Conservation (phyloP, 2,888 invertebrate species). For the Lypha dubia region DNA sequence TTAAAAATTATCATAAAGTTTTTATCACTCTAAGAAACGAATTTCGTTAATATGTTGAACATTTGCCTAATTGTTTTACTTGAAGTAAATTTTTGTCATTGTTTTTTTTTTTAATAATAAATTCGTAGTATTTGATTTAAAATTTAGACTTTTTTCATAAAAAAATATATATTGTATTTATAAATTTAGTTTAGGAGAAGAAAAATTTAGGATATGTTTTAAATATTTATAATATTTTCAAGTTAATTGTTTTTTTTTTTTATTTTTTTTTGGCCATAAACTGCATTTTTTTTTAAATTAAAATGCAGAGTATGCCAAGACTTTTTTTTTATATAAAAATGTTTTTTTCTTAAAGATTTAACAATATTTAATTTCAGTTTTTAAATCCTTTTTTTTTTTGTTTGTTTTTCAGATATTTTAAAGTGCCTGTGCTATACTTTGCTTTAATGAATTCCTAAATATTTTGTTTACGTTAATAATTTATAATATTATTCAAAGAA, state of each 20-base stretch:
- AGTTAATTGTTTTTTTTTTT: neutral
- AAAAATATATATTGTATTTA: neutral
- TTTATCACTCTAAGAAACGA: constrained; percentile 42
- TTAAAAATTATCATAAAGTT: constrained; percentile 32
- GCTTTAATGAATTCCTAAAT: neutral
- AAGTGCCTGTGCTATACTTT: constrained; percentile 68
- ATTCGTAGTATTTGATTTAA: constrained; percentile 55
- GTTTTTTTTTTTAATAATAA: constrained; percentile 43
- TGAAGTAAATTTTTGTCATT: constrained; percentile 55
- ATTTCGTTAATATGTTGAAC: constrained; percentile 42
- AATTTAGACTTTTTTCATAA: neutral
- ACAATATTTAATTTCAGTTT: neutral
- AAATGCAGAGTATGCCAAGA: neutral
- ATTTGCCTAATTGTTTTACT: constrained; percentile 58
- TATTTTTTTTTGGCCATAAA: neutral
- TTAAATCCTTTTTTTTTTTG: neutral
- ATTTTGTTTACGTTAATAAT: constrained; percentile 1
- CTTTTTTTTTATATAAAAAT: too few species aligned
- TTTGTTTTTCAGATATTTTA: constrained; percentile 29
- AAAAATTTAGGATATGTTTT: constrained; percentile 50
- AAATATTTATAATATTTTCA: neutral
- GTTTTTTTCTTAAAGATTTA: neutral
- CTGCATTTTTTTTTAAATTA: neutral
- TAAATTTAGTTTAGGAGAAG: neutral
- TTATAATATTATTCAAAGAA: constrained; percentile 44